These are phyloP conservation scores for Poeciliopsis retropinna DNA, from an alignment of 2,113 vertebrate genomes.

Conservation along the genomic window DNA sequence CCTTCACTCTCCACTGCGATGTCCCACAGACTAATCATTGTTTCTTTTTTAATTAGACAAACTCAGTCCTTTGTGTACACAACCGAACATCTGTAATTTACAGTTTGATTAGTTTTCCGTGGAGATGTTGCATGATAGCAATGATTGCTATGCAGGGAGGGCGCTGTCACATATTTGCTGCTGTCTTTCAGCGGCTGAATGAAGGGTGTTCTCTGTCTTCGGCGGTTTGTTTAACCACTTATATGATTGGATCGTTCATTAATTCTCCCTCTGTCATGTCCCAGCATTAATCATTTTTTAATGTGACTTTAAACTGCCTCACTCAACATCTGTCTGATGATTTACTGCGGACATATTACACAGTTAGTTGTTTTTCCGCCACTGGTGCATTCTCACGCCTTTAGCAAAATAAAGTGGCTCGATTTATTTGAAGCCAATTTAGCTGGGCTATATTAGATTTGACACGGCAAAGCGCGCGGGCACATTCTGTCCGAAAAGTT, in stretches of 20 bases:
- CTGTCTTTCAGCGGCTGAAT: slow-evolving; percentile 45
- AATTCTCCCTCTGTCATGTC: slow-evolving; percentile 59
- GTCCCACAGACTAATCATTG: slow-evolving; percentile 30
- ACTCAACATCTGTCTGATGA: slow-evolving; percentile 61
- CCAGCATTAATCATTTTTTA: slow-evolving; percentile 58
- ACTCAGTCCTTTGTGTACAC: slow-evolving; percentile 19
- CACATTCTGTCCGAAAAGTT: slow-evolving; percentile 24
- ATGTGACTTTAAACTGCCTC: slow-evolving; percentile 48
- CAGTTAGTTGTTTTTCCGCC: slow-evolving; percentile 57
- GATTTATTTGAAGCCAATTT: slow-evolving; percentile 58
- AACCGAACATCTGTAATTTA: slow-evolving; percentile 45
- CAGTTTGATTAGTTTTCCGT: slow-evolving; percentile 50
- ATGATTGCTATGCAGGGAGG: slow-evolving; percentile 20
- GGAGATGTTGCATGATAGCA: slow-evolving; percentile 45
- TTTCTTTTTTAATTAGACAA: slow-evolving; percentile 50
- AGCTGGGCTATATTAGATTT: slow-evolving; percentile 43
- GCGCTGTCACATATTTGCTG: slow-evolving; percentile 49
- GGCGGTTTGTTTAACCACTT: slow-evolving; percentile 60
- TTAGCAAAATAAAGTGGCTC: slow-evolving; percentile 44
- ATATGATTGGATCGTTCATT: slow-evolving; percentile 69
- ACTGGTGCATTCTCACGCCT: slow-evolving; percentile 51
- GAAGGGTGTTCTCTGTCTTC: slow-evolving; percentile 57
- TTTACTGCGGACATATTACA: slow-evolving; percentile 64
- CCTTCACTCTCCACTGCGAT: slow-evolving; percentile 8
- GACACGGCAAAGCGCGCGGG: slow-evolving; percentile 29